These are phyloP conservation scores for Hemitrygon akajei DNA, from an alignment of 2,797 vertebrate genomes.

Conservation along the genomic window DNA sequence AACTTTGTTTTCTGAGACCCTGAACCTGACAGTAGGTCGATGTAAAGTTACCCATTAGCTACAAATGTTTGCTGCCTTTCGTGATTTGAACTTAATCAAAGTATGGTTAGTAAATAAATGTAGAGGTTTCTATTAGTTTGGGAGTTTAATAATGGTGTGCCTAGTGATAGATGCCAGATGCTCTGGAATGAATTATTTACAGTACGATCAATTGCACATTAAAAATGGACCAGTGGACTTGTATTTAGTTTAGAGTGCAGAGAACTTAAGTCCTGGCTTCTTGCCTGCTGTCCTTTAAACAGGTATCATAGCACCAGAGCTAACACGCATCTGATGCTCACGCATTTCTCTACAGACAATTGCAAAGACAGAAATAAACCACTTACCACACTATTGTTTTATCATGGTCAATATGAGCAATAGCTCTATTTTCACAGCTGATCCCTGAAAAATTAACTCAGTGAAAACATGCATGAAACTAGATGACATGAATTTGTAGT, in stretches of 20 bases:
- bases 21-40: neutral
- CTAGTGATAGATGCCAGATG: slow-evolving; percentile 10
- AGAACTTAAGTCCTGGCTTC: neutral
- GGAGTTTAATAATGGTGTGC: neutral
- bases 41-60: neutral
- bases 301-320: neutral
- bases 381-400: neutral
- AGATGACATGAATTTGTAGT: neutral
- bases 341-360: neutral
- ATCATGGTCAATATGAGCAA: neutral
- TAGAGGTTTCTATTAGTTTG: neutral
- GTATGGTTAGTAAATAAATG: neutral
- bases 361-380: neutral
- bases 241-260: neutral
- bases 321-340: neutral
- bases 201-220: slow-evolving; percentile 4
- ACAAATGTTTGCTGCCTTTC: neutral
- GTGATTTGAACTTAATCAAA: neutral
- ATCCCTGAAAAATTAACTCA: neutral
- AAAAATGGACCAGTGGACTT: neutral
- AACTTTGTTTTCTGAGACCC: neutral
- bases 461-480: neutral
- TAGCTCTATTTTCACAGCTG: neutral
- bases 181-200: slow-evolving; percentile 25
- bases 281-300: neutral